Conservation (phyloP, 2,797 vertebrate genomes). For the Enteromius fasciolatus region DNA sequence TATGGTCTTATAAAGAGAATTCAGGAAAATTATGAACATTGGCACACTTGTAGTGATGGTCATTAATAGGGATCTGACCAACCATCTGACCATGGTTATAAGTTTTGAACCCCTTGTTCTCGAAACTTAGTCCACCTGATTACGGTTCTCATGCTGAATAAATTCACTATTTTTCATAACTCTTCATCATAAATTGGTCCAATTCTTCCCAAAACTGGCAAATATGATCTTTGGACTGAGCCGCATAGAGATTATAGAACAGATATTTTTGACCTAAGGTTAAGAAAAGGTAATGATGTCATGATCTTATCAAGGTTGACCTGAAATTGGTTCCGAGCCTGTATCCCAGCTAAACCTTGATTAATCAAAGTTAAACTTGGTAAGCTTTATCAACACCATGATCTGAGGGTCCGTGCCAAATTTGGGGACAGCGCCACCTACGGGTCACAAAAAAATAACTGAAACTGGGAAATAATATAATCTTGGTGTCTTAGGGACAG, state of each 20-base stretch:
- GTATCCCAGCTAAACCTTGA: not conserved
- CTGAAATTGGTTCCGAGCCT: not conserved
- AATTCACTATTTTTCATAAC: not conserved
- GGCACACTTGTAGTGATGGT: not conserved
- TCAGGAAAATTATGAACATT: not conserved
- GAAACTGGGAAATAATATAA: no score
- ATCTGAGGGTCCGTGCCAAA: not conserved
- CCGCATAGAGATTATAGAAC: not conserved
- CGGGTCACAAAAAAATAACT: no score
- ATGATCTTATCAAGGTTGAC: not conserved
- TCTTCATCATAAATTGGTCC: not conserved
- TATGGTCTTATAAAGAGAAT: not conserved
- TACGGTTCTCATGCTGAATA: not conserved
- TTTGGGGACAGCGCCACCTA: not conserved
- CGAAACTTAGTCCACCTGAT: not conserved
- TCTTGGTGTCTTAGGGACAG: not conserved
- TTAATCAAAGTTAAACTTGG: not conserved
- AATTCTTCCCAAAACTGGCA: not conserved
- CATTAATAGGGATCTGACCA: not conserved
- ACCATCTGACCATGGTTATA: not conserved
- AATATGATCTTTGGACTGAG: not conserved
- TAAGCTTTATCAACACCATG: not conserved
- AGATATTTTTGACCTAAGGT: not conserved
- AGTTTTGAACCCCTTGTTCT: not conserved
- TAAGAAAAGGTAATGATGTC: not conserved